Base-by-base conservation (phyloP, 2,797 vertebrate species). In the Coregonus sp. region DNA sequence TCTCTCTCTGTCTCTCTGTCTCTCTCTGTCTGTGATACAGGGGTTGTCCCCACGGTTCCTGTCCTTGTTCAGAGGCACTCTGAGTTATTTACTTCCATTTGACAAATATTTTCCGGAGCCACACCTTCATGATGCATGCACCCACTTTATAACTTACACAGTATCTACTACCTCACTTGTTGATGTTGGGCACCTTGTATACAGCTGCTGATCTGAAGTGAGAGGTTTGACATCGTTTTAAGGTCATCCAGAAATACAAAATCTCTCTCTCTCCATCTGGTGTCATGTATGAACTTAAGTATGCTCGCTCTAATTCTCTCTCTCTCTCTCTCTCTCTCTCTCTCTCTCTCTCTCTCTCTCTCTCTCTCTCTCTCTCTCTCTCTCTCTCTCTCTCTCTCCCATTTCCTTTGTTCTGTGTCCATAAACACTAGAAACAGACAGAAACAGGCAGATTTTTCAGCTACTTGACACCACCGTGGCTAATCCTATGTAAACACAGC, bases 401-500 rank as follows among this genome's bases (percentile, higher is more conserved):
- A 9, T 4, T 73, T 51, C 56, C 82, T 71, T 5, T 31, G 25
- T 33, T 1, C 40, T 40, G 0, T 73, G 72, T 75, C 75, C 70
- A 84, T 79, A 77, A 81, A 79, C 56, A 70, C 66, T 75, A 47
- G 73, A 70, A 56, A 68, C 65, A 40, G 54, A 47, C 51, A 18
- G 25, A 47, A 7, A 40, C 40, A 40, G 40, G 40, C 40, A 40
- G 7, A 9, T 47, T 75, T 66, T 80, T 80, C 76, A 74, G 80
- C 67, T 68, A 76, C 67, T 76, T 78, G 77, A 40, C 59, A 40
- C 61, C 61, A 20, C 68, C 33, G n/a, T 52, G 74, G 72, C 69
- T 63, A 65, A 72, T 77, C 72, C 75, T 61, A 25, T 72, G 54
- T 65, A 40, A 69, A 79, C 81, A 79, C 76, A 83, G 9, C 40